Evolutionary conservation across 2,113 vertebrate species (phyloP).

Genomic region (Clinocottus analis): DNA sequence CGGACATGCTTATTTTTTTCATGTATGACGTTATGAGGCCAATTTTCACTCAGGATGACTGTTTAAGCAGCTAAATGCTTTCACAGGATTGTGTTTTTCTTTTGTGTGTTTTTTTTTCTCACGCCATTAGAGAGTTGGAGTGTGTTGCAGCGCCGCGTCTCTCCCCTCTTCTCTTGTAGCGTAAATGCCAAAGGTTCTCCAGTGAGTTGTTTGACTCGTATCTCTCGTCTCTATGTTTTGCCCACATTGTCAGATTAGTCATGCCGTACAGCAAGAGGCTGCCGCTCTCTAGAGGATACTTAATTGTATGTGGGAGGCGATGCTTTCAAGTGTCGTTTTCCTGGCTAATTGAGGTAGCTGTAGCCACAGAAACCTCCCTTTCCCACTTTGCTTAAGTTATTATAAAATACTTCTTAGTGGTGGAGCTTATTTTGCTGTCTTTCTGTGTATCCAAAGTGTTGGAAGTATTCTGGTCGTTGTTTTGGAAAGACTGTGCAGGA

Average conservation of each 20-base stretch:
- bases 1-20: constrained; percentile 1
- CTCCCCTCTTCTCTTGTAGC: constrained; percentile 46
- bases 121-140: constrained; percentile 32
- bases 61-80: constrained; percentile 33
- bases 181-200: constrained; percentile 66
- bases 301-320: constrained; percentile 78
- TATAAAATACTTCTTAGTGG: constrained; percentile 12
- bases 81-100: neutral
- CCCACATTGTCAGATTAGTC: constrained; percentile 81
- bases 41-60: constrained; percentile 19
- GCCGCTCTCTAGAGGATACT: constrained; percentile 69
- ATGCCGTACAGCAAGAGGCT: constrained; percentile 66
- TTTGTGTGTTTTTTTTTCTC: constrained; percentile 24
- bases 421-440: neutral
- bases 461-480: constrained; percentile 31
- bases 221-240: constrained; percentile 69
- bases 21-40: neutral
- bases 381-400: constrained; percentile 6
- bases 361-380: constrained; percentile 39
- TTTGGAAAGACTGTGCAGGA: constrained; percentile 14
- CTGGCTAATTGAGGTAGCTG: constrained; percentile 69
- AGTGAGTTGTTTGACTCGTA: constrained; percentile 66
- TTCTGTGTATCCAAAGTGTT: constrained; percentile 16
- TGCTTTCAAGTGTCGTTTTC: constrained; percentile 71
- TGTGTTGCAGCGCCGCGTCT: constrained; percentile 27